phyloP scores from a whole-genome alignment of 2,797 vertebrate species.

The Mergus octosetaceus region DNA sequence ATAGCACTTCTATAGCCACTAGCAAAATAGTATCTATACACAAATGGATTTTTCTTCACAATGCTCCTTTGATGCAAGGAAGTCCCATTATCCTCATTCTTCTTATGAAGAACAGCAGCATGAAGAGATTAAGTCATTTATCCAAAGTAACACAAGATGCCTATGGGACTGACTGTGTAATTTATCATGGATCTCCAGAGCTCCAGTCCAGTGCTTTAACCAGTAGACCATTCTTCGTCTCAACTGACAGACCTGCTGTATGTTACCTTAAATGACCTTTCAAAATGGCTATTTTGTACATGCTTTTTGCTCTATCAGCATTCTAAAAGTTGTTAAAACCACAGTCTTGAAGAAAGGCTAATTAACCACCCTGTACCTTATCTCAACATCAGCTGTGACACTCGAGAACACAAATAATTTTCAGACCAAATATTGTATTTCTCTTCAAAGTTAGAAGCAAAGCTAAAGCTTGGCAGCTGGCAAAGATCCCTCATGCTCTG shows the following conservation, averaged over 20 bases:
- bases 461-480: conserved; percentile 16
- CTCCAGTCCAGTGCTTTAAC: not conserved
- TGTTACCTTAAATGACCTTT: conserved; percentile 46
- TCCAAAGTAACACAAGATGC: conserved; percentile 47
- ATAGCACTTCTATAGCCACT: not conserved
- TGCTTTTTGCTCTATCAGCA: not conserved
- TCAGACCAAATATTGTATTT: not conserved
- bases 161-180: conserved; percentile 49
- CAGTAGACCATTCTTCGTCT: conserved; percentile 37
- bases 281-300: not conserved
- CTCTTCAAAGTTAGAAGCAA: conserved; percentile 19
- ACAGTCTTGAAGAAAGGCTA: not conserved
- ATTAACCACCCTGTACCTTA: not conserved
- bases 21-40: not conserved
- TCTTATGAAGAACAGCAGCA: conserved; percentile 18
- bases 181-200: conserved; percentile 57
- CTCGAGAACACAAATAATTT: not conserved
- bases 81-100: conserved; percentile 48
- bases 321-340: not conserved
- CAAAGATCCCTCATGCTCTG: conserved; percentile 18
- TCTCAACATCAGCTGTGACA: not conserved
- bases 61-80: conserved; percentile 40
- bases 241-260: not conserved
- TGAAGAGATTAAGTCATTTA: conserved; percentile 63
- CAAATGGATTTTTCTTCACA: conserved; percentile 49